Percentiles rank a stretch among this genome's conserved stretches.
These are phyloP conservation scores for Synanthedon formicaeformis DNA, from an alignment of 2,888 invertebrate species.

Conservation along the genomic window DNA sequence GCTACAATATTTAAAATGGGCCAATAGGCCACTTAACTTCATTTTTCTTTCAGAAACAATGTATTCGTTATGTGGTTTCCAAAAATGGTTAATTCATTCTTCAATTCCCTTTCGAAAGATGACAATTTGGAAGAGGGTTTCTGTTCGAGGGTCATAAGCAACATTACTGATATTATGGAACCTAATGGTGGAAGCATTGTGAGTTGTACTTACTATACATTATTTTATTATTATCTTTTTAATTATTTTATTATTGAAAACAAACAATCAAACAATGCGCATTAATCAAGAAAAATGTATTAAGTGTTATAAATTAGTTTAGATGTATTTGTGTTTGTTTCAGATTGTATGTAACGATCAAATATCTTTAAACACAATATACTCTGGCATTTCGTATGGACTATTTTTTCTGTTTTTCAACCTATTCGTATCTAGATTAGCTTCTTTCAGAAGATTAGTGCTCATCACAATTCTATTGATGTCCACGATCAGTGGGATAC, in stretches of 20 bases:
- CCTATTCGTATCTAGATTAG: conserved; percentile 45
- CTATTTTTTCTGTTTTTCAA: conserved; percentile 66
- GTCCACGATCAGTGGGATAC: conserved; percentile 60
- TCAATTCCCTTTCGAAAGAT: conserved; percentile 20
- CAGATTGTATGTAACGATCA: conserved; percentile 45
- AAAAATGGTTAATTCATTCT: conserved; percentile 60
- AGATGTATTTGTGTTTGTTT: conserved; percentile 5
- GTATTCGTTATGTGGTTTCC: conserved; percentile 67
- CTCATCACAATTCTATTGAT: conserved; percentile 45
- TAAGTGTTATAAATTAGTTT: too few species aligned
- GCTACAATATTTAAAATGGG: too few species aligned
- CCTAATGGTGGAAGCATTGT: conserved; percentile 12
- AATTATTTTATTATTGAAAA: too few species aligned
- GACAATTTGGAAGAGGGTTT: conserved; percentile 18
- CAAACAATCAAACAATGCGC: too few species aligned
- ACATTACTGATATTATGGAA: conserved; percentile 7
- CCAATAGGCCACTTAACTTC: too few species aligned
- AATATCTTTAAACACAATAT: conserved; percentile 67
- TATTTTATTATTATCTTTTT: too few species aligned
- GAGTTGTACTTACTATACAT: conserved; percentile 2
- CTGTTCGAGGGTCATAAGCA: conserved; percentile 26
- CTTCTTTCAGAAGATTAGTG: conserved; percentile 56
- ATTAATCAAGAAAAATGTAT: too few species aligned
- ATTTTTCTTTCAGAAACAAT: conserved; percentile 39
- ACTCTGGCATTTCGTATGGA: conserved; percentile 72